Base-by-base conservation (phyloP, 2,888 invertebrate species). In the Caradrina clavipalpis region DNA sequence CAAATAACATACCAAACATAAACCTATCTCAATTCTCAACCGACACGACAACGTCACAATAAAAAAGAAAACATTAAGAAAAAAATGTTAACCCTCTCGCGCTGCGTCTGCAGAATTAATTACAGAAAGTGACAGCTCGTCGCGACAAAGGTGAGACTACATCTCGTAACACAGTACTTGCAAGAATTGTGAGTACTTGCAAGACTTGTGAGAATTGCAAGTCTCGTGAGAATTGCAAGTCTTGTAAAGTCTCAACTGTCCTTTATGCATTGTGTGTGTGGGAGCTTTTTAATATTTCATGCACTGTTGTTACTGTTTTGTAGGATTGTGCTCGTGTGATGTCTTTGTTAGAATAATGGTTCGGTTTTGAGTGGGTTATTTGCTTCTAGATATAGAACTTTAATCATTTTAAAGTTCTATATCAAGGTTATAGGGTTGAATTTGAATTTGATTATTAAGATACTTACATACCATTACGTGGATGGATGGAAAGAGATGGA, bases 251-350 rank as follows among this genome's bases (percentile, higher is more conserved):
- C 54, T 47, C 66, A 35, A 58, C 45, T 42, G 50, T 64, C 61
- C 60, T 76, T 35, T 50, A 57, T 64, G 76, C 60, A 76, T 76
- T 76, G 76, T 76, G 58, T 76, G 58, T 60, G 63, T 22, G 35
- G n/a, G 15, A 1, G 54, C 31, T 61, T 76, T 73, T 73, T 50
- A 72, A 53, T 60, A 22, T 65, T 71, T 58, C 53, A 60, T 72
- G 58, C 11, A 8, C 8, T 47, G 15, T 35, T 8, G 42, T 13
- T 42, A 42, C 35, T 42, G 22, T 57, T 57, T 5, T 22, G 50
- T 39, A n/a, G n/a, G 0, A 7, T 42, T 15, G 22, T 47, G 19
- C 13, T n/a, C 19, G 13, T 49, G 11, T 39, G 26, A 21, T 15
- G 17, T 35, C 2, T 53, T 39, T 35, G 39, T n/a, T 50, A 35